Evolutionary conservation across 2,797 vertebrate genomes (phyloP), one percentile per base, ranked within the genome.

Genomic region (Pitangus sulphuratus): DNA sequence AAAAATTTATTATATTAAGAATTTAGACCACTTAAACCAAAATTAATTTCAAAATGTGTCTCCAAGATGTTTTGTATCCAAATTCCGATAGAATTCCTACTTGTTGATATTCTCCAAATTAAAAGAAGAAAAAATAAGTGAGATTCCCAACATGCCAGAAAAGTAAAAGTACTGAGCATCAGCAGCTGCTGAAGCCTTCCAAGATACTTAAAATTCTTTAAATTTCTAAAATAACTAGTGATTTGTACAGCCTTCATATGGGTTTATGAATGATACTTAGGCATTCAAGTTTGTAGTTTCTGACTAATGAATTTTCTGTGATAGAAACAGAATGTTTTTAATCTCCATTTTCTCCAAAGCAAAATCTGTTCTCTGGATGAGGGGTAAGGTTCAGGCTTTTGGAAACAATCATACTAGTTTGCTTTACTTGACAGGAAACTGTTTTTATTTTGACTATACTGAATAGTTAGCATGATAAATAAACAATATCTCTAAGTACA

Each of bases 281-380:
- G 22, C 6, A 5, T 57, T 83, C 15, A 35, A 71, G 22, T 66
- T 72, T 58, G 69, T 42, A 81, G 47, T 48, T 84, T 88, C 62
- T 87, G 54, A 31, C 22, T 93, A 81, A 88, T 47, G 5, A 57
- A 45, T 90, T 54, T 90, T 84, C 65, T 84, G 54, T 51, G 50
- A 65, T 39, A 88, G 57, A 93, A 93, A 66, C 71, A 90, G 90
- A 95, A 76, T 40, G 44, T 30, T 79, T 86, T 72, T 70, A 51
- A 44, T 44, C 21, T 89, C 54, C 12, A 28, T 58, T 62, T 95
- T 89, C 66, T 76, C 61, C 57, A 71, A 83, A 91, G 88, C 58
- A 76, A 84, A 91, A 82, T 42, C 30, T 56, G 39, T 72, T 88
- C 53, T 50, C 18, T 56, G 66, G 56, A 68, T 85, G 33, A 80